Conservation (phyloP, 1,140 invertebrate species). For the Calycopis cecrops region DNA sequence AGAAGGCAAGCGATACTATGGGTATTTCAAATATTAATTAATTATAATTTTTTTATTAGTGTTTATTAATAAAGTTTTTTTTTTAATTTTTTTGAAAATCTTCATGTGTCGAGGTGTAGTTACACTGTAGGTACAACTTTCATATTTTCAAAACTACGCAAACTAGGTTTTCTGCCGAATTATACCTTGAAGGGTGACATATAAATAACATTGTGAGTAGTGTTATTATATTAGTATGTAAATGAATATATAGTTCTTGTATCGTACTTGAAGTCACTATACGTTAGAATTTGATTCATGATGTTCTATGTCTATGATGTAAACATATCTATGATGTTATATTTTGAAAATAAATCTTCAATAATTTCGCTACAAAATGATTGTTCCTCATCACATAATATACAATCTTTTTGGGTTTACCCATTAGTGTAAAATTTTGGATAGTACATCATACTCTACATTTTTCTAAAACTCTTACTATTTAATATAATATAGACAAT, state of each 20-base stretch:
- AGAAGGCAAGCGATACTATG: too few species aligned
- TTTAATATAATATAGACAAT: conserved; percentile 11
- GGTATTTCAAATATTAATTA: conserved; percentile 18
- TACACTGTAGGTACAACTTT: conserved; percentile 15
- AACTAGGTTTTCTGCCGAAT: conserved; percentile 22
- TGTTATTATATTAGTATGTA: conserved; percentile 22
- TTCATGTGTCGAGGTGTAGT: conserved; percentile 19
- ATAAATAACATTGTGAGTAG: conserved; percentile 18
- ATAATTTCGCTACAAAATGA: conserved; percentile 24
- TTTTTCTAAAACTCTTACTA: conserved; percentile 7
- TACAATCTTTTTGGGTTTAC: conserved; percentile 21
- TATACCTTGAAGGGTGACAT: conserved; percentile 23
- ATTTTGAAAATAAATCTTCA: conserved; percentile 17
- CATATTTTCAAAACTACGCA: conserved; percentile 22
- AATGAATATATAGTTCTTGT: conserved; percentile 21
- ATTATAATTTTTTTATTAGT: conserved; percentile 14
- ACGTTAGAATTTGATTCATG: conserved; percentile 25
- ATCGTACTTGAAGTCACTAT: conserved; percentile 21
- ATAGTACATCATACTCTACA: conserved; percentile 12
- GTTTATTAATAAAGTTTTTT: conserved; percentile 19
- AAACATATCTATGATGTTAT: conserved; percentile 20
- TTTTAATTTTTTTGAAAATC: conserved; percentile 20
- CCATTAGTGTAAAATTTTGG: conserved; percentile 16
- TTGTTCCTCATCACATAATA: conserved; percentile 25
- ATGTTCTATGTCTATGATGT: conserved; percentile 21